phyloP scores from a whole-genome alignment of 2,888 invertebrate species.

The Hypolimnas misippus region DNA sequence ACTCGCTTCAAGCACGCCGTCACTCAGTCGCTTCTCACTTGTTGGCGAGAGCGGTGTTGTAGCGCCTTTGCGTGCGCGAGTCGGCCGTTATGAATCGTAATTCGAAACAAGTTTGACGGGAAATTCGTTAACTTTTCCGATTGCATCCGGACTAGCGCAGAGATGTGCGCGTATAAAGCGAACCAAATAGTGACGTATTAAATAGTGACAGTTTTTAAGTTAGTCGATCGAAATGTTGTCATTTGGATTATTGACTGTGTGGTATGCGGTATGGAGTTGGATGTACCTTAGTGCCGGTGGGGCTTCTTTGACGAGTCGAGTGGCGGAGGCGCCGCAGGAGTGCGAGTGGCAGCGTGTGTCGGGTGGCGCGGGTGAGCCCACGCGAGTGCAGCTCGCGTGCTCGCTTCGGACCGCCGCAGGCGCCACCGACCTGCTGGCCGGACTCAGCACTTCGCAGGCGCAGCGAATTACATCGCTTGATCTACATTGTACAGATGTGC shows the following conservation, averaged over 20 bases:
- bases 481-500: constrained; percentile 88
- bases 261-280: constrained; percentile 72
- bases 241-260: constrained; percentile 74
- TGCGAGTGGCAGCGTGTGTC: constrained; percentile 88
- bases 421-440: constrained; percentile 86
- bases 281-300: constrained; percentile 67
- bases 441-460: constrained; percentile 86
- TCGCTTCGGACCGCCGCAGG: constrained; percentile 87
- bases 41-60: constrained; percentile 58
- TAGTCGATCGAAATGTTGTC: constrained; percentile 76
- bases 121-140: constrained; percentile 80
- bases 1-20: constrained; percentile 67
- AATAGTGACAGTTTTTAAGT: constrained; percentile 80
- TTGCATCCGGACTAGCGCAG: constrained; percentile 71
- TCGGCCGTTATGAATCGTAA: constrained; percentile 79
- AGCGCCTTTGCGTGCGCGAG: constrained; percentile 55
- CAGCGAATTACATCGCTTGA: constrained; percentile 87
- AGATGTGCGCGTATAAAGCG: constrained; percentile 75
- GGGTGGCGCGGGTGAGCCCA: constrained; percentile 80
- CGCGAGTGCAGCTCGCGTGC: constrained; percentile 86
- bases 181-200: constrained; percentile 74
- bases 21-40: constrained; percentile 72
- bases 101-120: constrained; percentile 84
- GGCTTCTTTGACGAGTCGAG: constrained; percentile 78
- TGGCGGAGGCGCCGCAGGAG: constrained; percentile 87